Percentiles rank a stretch among this genome's conserved stretches.
phyloP scores from a whole-genome alignment of 2,113 vertebrate genomes.

The Narcine bancroftii region DNA sequence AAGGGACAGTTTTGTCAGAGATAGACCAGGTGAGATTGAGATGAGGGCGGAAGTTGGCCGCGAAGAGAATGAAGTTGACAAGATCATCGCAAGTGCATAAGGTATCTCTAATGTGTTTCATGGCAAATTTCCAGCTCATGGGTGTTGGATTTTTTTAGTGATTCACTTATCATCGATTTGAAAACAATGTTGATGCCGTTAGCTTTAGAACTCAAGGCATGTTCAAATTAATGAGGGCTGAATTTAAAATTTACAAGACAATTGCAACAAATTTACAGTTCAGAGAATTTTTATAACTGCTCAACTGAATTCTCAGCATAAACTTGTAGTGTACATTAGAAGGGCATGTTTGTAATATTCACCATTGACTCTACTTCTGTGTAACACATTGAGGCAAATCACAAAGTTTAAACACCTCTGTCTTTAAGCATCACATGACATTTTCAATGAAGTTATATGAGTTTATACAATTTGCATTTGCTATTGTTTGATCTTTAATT shows the following conservation, averaged over 20 bases:
- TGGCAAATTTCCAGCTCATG: not conserved
- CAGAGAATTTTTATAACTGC: not conserved
- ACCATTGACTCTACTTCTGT: not conserved
- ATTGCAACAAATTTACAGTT: not conserved
- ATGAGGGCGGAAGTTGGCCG: no score
- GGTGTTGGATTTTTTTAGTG: not conserved
- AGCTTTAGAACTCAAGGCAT: not conserved
- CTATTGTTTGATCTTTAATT: conserved; percentile 3
- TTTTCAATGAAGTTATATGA: not conserved
- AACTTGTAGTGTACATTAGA: not conserved
- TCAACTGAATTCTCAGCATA: not conserved
- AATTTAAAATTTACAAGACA: not conserved
- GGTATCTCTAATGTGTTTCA: no score
- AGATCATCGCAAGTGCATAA: no score
- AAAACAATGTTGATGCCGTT: not conserved
- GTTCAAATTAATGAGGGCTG: not conserved
- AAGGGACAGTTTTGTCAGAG: no score
- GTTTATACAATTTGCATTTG: not conserved
- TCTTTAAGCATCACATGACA: not conserved
- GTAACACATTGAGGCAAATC: not conserved
- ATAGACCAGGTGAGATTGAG: no score
- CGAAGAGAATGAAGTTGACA: no score
- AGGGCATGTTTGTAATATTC: not conserved
- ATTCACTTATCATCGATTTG: not conserved
- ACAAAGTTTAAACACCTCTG: not conserved